phyloP scores from a whole-genome alignment of 1,140 invertebrate genomes.

The Drosophila rhopaloa region DNA sequence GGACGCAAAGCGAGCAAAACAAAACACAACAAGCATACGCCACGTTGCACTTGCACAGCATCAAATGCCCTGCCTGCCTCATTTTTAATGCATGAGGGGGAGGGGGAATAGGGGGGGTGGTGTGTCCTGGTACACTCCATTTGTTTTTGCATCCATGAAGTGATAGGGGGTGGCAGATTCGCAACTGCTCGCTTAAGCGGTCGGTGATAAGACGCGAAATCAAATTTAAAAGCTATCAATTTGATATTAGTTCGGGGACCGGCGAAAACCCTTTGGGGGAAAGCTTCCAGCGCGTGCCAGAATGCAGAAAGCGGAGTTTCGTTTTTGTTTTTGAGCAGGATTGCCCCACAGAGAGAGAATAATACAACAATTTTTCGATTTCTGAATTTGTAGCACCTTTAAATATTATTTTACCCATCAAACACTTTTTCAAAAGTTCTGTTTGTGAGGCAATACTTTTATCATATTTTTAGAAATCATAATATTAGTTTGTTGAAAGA shows the following conservation, averaged over 20 bases:
- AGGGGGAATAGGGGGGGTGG: background rate
- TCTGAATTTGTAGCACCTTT: no score
- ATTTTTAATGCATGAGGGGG: constrained; percentile 65
- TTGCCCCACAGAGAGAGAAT: constrained; percentile 10
- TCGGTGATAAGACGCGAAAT: constrained; percentile 80
- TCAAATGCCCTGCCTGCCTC: constrained; percentile 65
- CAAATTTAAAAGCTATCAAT: constrained; percentile 84
- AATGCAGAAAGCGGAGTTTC: constrained; percentile 47
- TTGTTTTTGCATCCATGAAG: constrained; percentile 23
- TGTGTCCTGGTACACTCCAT: constrained; percentile 46
- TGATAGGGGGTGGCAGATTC: constrained; percentile 3
- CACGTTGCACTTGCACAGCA: constrained; percentile 56
- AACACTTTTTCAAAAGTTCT: no score
- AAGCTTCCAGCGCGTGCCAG: constrained; percentile 59
- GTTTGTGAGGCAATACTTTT: no score
- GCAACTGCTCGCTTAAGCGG: constrained; percentile 63
- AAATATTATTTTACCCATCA: no score
- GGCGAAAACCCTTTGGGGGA: constrained; percentile 43
- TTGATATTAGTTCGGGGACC: constrained; percentile 79
- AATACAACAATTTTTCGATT: background rate
- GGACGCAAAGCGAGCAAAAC: constrained; percentile 29
- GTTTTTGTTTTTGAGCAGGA: background rate
- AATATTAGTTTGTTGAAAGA: no score
- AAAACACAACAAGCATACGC: constrained; percentile 57
- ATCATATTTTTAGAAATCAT: no score